phyloP scores from a whole-genome alignment of 2,888 invertebrate species.

The Lasioglossum marginatum region DNA sequence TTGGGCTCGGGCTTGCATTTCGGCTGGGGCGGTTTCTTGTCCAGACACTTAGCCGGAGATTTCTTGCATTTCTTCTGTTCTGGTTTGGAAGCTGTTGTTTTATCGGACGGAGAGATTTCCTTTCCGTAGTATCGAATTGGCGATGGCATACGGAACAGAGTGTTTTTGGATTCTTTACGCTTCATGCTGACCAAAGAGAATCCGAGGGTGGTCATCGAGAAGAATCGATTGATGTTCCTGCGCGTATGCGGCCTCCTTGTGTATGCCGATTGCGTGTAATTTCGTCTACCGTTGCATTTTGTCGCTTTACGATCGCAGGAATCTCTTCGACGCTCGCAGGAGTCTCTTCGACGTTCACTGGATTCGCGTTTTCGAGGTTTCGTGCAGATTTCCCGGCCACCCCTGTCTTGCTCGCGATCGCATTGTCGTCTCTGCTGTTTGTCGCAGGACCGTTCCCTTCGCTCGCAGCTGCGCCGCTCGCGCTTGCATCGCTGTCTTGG shows the following conservation, averaged over 20 bases:
- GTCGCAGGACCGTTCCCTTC: conserved; percentile 23
- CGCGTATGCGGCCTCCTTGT: rapidly evolving
- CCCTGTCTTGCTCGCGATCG: background rate
- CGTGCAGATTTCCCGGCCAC: conserved; percentile 28
- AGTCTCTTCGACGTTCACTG: conserved; percentile 15
- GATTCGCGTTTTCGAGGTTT: conserved; percentile 16
- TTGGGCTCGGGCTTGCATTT: background rate
- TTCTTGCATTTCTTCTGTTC: conserved; percentile 34
- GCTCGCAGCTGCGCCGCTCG: background rate
- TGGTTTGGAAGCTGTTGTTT: background rate
- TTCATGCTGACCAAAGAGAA: background rate
- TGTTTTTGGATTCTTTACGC: background rate
- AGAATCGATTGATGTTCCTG: background rate
- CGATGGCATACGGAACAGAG: background rate
- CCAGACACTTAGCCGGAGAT: conserved; percentile 26
- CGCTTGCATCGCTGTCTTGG: background rate
- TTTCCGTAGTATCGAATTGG: conserved; percentile 11
- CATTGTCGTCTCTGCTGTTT: conserved; percentile 2
- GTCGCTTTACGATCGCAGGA: background rate
- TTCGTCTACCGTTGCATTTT: conserved; percentile 37
- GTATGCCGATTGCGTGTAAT: conserved; percentile 43
- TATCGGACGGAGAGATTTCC: background rate
- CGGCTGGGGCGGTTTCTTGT: background rate
- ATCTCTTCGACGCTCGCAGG: conserved; percentile 16
- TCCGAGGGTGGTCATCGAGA: conserved; percentile 16